Conservation (phyloP, 2,888 invertebrate genomes). For the Nomada goodeniana region DNA sequence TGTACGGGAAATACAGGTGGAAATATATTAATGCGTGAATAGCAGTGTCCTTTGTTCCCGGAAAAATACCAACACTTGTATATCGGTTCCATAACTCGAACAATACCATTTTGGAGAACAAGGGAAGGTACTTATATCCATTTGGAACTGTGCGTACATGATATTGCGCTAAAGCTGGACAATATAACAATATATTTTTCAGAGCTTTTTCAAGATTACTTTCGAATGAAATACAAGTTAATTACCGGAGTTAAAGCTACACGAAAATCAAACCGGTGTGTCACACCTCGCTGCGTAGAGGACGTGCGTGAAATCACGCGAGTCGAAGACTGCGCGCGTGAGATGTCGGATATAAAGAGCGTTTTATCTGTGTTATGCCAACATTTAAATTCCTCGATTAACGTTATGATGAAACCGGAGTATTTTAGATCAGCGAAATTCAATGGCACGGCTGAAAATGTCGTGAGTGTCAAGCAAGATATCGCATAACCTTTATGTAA, state of each 20-base stretch:
- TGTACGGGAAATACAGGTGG: background rate
- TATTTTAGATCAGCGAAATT: constrained; percentile 81
- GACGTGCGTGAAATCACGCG: constrained; percentile 5
- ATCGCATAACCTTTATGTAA: constrained; percentile 46
- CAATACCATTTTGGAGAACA: constrained; percentile 1
- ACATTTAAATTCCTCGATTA: constrained; percentile 77
- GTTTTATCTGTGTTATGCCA: constrained; percentile 81
- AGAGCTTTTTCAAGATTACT: too few relatives aligned
- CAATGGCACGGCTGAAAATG: constrained; percentile 74
- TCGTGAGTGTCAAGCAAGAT: constrained; percentile 75
- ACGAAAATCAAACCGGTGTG: too few relatives aligned
- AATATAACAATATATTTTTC: background rate
- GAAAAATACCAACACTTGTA: background rate
- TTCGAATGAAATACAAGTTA: too few relatives aligned
- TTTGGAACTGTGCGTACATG: background rate
- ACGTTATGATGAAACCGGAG: constrained; percentile 79
- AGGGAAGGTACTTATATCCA: background rate
- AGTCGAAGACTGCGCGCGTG: background rate
- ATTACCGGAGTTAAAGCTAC: too few relatives aligned
- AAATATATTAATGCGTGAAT: background rate
- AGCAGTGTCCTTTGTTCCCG: constrained; percentile 2
- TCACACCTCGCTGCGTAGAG: background rate
- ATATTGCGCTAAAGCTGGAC: background rate
- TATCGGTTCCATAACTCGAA: background rate
- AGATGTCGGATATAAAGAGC: constrained; percentile 79